These are phyloP conservation scores for Herpetotheres cachinnans DNA, from an alignment of 2,113 vertebrate genomes.

Conservation along the genomic window DNA sequence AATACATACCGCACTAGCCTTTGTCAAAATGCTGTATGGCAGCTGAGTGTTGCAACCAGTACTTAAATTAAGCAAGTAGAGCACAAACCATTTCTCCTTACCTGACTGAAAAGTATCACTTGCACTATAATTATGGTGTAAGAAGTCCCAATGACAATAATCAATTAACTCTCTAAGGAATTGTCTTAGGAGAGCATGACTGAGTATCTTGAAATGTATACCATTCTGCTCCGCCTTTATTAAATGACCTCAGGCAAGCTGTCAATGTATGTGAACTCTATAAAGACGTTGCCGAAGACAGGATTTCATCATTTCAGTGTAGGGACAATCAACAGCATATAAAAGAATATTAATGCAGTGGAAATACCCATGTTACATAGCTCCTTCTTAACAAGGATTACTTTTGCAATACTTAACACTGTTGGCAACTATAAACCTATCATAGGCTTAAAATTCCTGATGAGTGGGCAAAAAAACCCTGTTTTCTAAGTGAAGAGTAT, in stretches of 20 bases:
- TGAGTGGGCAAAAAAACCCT: not conserved
- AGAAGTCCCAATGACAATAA: not conserved
- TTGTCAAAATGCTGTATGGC: not conserved
- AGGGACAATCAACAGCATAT: not conserved
- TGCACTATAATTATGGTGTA: not conserved
- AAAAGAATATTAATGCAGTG: slow-evolving; percentile 11
- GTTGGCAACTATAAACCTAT: slow-evolving; percentile 16
- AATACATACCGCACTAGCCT: not conserved
- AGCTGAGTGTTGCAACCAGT: not conserved
- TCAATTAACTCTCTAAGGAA: not conserved
- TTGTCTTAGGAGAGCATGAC: not conserved
- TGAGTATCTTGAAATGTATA: not conserved
- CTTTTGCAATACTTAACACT: slow-evolving; percentile 1
- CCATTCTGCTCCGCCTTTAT: not conserved
- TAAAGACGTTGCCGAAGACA: not conserved
- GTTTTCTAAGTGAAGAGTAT: slow-evolving; percentile 40
- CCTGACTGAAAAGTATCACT: not conserved
- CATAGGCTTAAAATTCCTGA: slow-evolving; percentile 44
- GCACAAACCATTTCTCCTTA: not conserved
- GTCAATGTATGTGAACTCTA: not conserved
- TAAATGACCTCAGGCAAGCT: not conserved
- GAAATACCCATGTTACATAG: not conserved
- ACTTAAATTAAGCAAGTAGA: not conserved
- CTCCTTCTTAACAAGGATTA: slow-evolving; percentile 24
- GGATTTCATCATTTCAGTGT: not conserved